phyloP scores from a whole-genome alignment of 2,113 vertebrate genomes.

The Nothocercus julius region DNA sequence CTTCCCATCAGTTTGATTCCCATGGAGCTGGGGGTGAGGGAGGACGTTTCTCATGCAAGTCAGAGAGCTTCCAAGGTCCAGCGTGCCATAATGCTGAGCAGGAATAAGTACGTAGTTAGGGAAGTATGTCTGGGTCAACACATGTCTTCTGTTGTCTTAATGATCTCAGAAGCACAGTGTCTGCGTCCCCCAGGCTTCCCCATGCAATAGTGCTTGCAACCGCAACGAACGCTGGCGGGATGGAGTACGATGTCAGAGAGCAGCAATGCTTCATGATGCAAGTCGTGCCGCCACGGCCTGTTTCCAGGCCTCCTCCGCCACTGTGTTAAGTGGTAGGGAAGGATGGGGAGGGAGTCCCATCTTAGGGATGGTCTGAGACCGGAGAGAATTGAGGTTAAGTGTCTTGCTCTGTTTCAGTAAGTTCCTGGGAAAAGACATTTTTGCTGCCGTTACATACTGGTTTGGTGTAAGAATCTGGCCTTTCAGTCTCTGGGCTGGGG shows the following conservation, averaged over 20 bases:
- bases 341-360: fast-evolving
- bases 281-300: neutral
- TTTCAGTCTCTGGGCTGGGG: neutral
- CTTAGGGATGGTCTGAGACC: neutral
- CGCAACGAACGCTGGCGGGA: neutral
- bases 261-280: fast-evolving
- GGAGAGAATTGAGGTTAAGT: neutral
- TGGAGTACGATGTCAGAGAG: neutral
- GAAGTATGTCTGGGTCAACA: conserved; percentile 74
- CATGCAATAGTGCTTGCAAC: neutral
- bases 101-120: conserved; percentile 57
- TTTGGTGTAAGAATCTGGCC: neutral
- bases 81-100: conserved; percentile 70
- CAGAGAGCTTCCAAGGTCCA: conserved; percentile 60
- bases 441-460: neutral
- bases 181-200: conserved; percentile 42
- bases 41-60: conserved; percentile 65
- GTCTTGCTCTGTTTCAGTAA: neutral
- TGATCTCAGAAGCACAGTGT: conserved; percentile 62
- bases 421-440: neutral
- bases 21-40: conserved; percentile 54
- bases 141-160: conserved; percentile 63
- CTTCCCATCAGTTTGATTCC: conserved; percentile 27
- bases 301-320: fast-evolving
- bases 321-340: fast-evolving